phyloP scores from a whole-genome alignment of 2,797 vertebrate genomes.

The Phoebastria nigripes region DNA sequence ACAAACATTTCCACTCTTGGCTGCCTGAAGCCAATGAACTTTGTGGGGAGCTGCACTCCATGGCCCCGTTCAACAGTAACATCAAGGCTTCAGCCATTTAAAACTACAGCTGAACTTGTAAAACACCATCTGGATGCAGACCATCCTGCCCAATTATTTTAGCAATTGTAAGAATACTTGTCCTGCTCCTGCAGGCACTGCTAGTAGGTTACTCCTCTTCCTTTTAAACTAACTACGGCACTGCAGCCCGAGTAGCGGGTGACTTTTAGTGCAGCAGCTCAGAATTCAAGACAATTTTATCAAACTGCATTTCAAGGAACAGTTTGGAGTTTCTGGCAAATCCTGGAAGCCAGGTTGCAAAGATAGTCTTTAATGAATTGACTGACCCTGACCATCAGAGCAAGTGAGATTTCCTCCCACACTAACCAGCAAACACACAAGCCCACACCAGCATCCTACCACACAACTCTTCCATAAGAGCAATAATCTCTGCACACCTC shows the following conservation, averaged over 20 bases:
- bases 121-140: not conserved
- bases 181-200: not conserved
- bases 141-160: not conserved
- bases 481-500: not conserved
- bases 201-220: not conserved
- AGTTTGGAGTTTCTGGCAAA: not conserved
- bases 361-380: not conserved
- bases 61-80: rapidly evolving
- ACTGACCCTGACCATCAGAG: too few relatives aligned
- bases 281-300: not conserved
- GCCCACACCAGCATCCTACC: not conserved
- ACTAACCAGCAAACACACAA: not conserved
- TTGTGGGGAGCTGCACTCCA: not conserved
- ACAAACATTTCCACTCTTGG: not conserved
- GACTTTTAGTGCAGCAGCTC: not conserved
- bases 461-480: rapidly evolving
- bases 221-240: not conserved
- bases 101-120: not conserved
- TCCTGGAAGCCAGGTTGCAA: not conserved
- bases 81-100: not conserved
- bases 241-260: not conserved
- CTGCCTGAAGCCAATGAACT: not conserved
- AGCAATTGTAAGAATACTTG: not conserved
- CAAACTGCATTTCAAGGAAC: not conserved
- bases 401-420: not conserved